Evolutionary conservation across 2,888 invertebrate genomes (phyloP).

Genomic region (Cremastinae sp.): DNA sequence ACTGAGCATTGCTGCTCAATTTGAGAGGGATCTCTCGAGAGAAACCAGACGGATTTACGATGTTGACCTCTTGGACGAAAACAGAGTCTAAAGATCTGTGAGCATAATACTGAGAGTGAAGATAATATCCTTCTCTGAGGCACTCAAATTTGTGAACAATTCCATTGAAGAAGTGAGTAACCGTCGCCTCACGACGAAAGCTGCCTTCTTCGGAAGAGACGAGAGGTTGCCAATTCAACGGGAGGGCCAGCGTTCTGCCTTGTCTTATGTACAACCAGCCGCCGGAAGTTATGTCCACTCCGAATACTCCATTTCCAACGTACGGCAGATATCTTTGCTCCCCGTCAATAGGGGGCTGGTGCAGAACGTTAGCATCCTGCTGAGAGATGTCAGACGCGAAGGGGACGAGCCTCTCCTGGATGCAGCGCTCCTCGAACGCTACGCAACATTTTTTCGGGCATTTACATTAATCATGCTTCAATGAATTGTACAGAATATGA

Average conservation of each 20-base stretch:
- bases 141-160: slow-evolving; percentile 86
- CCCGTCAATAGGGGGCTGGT: slow-evolving; percentile 82
- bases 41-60: slow-evolving; percentile 87
- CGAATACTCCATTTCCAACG: slow-evolving; percentile 89
- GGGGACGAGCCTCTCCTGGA: slow-evolving; percentile 85
- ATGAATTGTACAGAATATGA: not conserved
- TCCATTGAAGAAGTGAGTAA: slow-evolving; percentile 86
- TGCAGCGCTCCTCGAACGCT: slow-evolving; percentile 84
- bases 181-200: slow-evolving; percentile 85
- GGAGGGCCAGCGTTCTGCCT: slow-evolving; percentile 85
- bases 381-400: slow-evolving; percentile 84
- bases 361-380: slow-evolving; percentile 86
- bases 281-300: slow-evolving; percentile 84
- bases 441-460: slow-evolving; percentile 55
- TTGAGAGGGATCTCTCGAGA: slow-evolving; percentile 84
- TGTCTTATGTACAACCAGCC: slow-evolving; percentile 86
- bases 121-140: slow-evolving; percentile 84
- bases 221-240: slow-evolving; percentile 86
- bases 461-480: too few relatives aligned
- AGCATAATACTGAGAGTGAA: slow-evolving; percentile 88
- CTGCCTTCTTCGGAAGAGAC: slow-evolving; percentile 82
- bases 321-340: slow-evolving; percentile 87
- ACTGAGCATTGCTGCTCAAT: slow-evolving; percentile 79
- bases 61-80: slow-evolving; percentile 90
- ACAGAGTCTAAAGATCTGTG: slow-evolving; percentile 90